A percentile compares a stretch with the other conserved stretches of the same genome.
phyloP scores from a whole-genome alignment of 2,113 vertebrate genomes.

The Clupea harengus region DNA sequence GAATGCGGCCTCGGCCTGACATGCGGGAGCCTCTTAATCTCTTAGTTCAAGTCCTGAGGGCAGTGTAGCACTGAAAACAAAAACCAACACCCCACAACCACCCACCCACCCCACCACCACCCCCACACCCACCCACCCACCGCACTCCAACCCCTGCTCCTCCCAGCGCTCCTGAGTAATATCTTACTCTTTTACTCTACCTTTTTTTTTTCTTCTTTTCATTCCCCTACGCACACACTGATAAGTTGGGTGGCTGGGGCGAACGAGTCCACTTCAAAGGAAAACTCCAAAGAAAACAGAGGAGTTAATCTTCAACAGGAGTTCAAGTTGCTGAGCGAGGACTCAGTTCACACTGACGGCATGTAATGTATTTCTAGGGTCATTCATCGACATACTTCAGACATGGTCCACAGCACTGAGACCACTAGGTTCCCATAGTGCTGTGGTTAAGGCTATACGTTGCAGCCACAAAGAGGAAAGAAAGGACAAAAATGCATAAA shows the following conservation, averaged over 20 bases:
- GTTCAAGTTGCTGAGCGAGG: conserved; percentile 41
- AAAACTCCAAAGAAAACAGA: conserved; percentile 56
- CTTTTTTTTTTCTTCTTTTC: neutral
- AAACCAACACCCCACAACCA: neutral
- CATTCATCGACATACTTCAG: conserved; percentile 2
- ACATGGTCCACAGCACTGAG: neutral
- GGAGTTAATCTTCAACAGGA: conserved; percentile 68
- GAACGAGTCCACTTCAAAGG: conserved; percentile 69
- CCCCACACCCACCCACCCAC: neutral
- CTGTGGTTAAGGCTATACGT: neutral
- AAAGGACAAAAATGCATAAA: no score
- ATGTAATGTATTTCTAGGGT: conserved; percentile 20
- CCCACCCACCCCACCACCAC: neutral
- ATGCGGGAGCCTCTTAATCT: neutral
- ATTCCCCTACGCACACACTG: neutral
- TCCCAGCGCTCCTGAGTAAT: neutral
- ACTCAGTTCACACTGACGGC: conserved; percentile 37
- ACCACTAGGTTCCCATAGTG: neutral
- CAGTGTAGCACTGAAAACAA: neutral
- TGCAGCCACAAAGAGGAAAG: neutral
- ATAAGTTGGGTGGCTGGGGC: neutral
- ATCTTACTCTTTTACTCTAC: neutral
- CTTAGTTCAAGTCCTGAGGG: neutral
- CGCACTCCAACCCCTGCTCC: neutral
- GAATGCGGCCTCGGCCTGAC: neutral